Conservation (phyloP, 2,113 vertebrate species). For the Mormyrus iriodes region DNA sequence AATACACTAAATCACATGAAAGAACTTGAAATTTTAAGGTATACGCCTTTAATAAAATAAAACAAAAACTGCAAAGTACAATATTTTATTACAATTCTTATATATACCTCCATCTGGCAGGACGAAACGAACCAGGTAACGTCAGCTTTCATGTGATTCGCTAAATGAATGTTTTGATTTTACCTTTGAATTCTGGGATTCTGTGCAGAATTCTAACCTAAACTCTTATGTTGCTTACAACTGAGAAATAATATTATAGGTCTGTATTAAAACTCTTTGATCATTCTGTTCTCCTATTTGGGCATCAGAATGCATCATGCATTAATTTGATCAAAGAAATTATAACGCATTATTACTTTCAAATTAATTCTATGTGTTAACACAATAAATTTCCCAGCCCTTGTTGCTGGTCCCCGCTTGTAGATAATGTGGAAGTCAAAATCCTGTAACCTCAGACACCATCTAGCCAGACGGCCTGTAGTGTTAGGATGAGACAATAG, state of each 20-base stretch:
- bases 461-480: not conserved
- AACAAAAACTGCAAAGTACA: no score
- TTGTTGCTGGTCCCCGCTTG: not conserved
- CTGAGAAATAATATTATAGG: no score
- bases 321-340: not conserved
- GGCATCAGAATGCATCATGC: not conserved
- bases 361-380: not conserved
- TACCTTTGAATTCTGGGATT: not conserved
- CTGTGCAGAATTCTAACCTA: not conserved
- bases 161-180: not conserved
- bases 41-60: no score
- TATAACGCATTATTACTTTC: not conserved
- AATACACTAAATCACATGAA: no score
- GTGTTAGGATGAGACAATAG: not conserved
- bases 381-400: not conserved
- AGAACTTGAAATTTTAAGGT: no score
- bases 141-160: not conserved
- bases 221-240: not conserved
- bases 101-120: no score
- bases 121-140: no score
- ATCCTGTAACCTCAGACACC: not conserved
- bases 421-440: not conserved
- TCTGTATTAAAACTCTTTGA: not conserved
- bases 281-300: not conserved
- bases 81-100: no score